These are phyloP conservation scores for Tenebrio molitor DNA, from an alignment of 1,140 invertebrate species.

Conservation along the genomic window DNA sequence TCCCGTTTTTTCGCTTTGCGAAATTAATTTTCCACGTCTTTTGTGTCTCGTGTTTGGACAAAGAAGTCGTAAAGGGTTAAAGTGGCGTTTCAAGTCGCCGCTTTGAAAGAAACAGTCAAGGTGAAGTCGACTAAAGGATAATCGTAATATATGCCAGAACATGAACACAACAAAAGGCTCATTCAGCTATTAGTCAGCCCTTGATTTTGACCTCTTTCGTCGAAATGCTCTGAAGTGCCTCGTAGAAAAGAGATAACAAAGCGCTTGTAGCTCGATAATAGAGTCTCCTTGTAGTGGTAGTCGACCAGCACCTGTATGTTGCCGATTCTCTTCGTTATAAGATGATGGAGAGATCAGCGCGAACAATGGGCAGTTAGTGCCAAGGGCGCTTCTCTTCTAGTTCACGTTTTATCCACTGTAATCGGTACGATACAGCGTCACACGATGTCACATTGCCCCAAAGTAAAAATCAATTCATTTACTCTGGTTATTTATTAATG, in stretches of 20 bases:
- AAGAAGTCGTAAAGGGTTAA: constrained; percentile 19
- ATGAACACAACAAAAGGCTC: constrained; percentile 44
- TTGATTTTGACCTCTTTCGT: constrained; percentile 41
- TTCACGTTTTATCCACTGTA: neutral
- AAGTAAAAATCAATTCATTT: no score
- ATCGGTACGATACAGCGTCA: neutral
- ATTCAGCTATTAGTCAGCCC: constrained; percentile 32
- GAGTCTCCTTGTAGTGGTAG: neutral
- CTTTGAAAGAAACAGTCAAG: constrained; percentile 20
- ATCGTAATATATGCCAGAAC: constrained; percentile 51
- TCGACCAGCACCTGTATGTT: constrained; percentile 5
- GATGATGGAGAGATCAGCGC: neutral
- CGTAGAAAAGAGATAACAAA: constrained; percentile 27
- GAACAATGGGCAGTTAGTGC: neutral
- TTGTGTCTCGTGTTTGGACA: constrained; percentile 10
- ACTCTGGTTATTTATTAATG: no score
- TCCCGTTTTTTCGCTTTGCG: constrained; percentile 6
- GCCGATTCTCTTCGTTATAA: neutral
- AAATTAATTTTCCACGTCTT: constrained; percentile 28
- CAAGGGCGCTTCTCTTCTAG: neutral
- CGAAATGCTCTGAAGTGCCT: constrained; percentile 30
- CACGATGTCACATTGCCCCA: no score
- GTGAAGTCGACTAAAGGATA: constrained; percentile 13
- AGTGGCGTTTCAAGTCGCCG: constrained; percentile 15
- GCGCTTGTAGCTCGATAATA: constrained; percentile 34